Evolutionary conservation across 2,797 vertebrate genomes (phyloP), one percentile per base, ranked within the genome.

Genomic region (Pseudopleuronectes americanus): DNA sequence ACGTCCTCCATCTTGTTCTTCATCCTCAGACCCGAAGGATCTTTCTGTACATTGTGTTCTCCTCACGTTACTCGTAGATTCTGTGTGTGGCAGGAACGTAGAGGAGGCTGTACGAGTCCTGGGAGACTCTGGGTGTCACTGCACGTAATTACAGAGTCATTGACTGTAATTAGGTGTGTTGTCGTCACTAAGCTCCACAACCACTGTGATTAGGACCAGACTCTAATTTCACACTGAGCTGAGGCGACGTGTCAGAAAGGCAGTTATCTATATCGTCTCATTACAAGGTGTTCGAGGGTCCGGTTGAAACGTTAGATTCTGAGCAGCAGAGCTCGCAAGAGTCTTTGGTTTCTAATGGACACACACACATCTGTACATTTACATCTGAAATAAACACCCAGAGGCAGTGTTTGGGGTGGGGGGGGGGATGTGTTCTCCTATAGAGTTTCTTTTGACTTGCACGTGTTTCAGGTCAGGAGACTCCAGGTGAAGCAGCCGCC

Each of bases 91-190:
- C 38, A 43, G 26, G 43, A 68, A 48, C 45, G 41, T 47, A n/a
- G 23, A 33, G 26, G 41, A 45, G 2, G 4, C 64, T 56, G 22
- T 28, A 24, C 2, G 10, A 12, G 72, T 68, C 73, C 60, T 49
- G 3, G 3, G 64, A 84, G 75, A 64, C 73, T 43, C 51, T 36
- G 74, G 79, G 74, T 81, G 84, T 87, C 83, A 72, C 10, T 83
- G 66, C 38, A 24, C 58, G 55, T 87, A 85, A 90, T 89, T 87
- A 79, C 75, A 85, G 71, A 60, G 74, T 41, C 41, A 49, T 56
- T 78, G 66, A 31, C 79, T 83, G 73, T 87, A 88, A 92, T 90
- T 87, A 83, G 70, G 13, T 19, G 60, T 31, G 36, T 54, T 75
- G 77, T 86, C 73, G 52, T 84, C 80, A 67, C 74, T 31, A 16